Conservation (phyloP, 2,797 vertebrate species). For the Anguilla marmorata region DNA sequence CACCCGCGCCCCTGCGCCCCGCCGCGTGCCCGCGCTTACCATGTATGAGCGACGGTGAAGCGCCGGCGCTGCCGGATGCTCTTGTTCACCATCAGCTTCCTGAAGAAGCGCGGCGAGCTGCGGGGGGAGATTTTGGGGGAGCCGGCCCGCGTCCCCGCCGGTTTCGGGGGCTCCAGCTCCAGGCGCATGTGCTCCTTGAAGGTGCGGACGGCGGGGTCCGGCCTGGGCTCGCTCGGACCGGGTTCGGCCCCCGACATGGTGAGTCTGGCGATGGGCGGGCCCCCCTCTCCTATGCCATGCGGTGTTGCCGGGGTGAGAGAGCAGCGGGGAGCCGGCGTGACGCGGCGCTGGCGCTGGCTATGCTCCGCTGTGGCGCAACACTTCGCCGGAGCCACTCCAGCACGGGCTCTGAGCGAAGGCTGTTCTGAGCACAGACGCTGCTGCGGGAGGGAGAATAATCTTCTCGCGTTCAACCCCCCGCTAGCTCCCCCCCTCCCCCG, state of each 20-base stretch:
- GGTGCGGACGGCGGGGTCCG: conserved; percentile 75
- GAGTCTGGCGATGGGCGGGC: conserved; percentile 28
- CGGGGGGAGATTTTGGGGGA: conserved; percentile 77
- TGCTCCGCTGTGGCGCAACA: neutral
- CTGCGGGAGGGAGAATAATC: conserved; percentile 12
- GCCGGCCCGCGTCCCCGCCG: conserved; percentile 67
- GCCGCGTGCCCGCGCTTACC: conserved; percentile 67
- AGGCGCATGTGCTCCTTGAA: conserved; percentile 83
- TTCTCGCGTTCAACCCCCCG: neutral
- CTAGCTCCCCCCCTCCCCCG: neutral
- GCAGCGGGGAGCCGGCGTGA: neutral
- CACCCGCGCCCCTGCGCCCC: neutral
- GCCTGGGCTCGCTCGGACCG: conserved; percentile 66
- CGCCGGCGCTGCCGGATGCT: conserved; percentile 81
- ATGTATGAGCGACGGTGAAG: conserved; percentile 86
- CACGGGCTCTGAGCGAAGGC: neutral
- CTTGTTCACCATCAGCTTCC: conserved; percentile 84
- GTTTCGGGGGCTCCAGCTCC: conserved; percentile 77
- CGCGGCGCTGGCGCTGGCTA: neutral
- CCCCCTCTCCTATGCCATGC: conserved; percentile 8
- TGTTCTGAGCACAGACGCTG: neutral
- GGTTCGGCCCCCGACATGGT: conserved; percentile 76
- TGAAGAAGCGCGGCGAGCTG: conserved; percentile 79
- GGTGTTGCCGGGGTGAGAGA: neutral
- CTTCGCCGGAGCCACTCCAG: neutral